Evolutionary conservation across 2,888 invertebrate species (phyloP).

Genomic region (Oithona nana): DNA sequence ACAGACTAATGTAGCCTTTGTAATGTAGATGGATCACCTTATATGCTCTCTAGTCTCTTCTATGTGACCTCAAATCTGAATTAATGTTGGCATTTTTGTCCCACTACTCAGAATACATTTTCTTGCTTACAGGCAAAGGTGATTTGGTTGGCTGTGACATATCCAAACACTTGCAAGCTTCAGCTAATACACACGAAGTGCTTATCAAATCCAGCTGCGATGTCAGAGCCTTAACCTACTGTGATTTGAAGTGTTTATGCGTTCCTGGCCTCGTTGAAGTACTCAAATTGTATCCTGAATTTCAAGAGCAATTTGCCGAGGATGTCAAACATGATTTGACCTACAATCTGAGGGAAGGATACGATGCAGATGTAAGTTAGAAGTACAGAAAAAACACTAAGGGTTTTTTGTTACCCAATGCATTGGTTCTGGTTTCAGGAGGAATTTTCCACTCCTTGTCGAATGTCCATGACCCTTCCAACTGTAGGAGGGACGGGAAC

Average conservation of each 20-base stretch:
- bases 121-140: constrained; percentile 54
- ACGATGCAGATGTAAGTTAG: constrained; percentile 59
- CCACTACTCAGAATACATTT: not conserved
- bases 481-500: not conserved
- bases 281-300: constrained; percentile 73
- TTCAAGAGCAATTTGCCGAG: constrained; percentile 77
- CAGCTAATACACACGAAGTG: constrained; percentile 40
- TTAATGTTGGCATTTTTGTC: no score
- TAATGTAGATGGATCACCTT: no score
- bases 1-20: no score
- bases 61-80: no score
- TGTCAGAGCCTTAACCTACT: constrained; percentile 83
- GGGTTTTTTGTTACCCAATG: no score
- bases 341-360: constrained; percentile 78
- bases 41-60: no score
- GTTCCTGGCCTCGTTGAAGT: constrained; percentile 77
- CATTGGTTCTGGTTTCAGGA: not conserved
- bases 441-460: not conserved
- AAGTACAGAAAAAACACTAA: no score
- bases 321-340: constrained; percentile 89
- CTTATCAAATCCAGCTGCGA: constrained; percentile 84
- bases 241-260: constrained; percentile 82
- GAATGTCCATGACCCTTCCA: not conserved
- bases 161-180: constrained; percentile 49
- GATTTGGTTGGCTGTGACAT: constrained; percentile 86